These are phyloP conservation scores for Lathronympha strigana DNA, from an alignment of 2,888 invertebrate species.

Conservation along the genomic window DNA sequence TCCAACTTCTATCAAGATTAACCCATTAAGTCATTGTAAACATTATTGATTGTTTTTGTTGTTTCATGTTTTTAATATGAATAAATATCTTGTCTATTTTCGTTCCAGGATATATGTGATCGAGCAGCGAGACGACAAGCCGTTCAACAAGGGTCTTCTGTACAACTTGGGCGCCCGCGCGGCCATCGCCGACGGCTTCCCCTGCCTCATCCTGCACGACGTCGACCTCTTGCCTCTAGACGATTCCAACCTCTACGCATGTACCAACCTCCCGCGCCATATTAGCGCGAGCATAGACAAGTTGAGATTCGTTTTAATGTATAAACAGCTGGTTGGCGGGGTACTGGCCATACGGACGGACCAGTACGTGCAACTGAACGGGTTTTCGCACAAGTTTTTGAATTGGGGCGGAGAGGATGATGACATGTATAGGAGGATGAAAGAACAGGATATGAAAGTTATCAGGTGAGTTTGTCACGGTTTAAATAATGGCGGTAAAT, in stretches of 20 bases:
- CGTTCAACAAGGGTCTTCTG: constrained; percentile 94
- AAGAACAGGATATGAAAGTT: constrained; percentile 54
- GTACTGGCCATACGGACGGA: constrained; percentile 67
- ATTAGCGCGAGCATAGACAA: constrained; percentile 95
- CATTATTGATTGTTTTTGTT: too few species aligned
- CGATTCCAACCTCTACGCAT: constrained; percentile 92
- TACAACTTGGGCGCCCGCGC: constrained; percentile 93
- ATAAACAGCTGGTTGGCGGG: constrained; percentile 66
- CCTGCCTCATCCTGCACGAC: constrained; percentile 95
- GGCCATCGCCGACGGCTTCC: constrained; percentile 88
- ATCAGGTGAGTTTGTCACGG: too few species aligned
- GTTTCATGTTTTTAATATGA: too few species aligned
- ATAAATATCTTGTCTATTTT: too few species aligned
- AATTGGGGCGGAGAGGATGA: constrained; percentile 81
- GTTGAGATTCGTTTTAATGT: constrained; percentile 75
- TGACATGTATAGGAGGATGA: constrained; percentile 64
- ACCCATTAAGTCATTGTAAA: too few species aligned
- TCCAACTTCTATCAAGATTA: too few species aligned
- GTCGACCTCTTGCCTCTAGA: constrained; percentile 94
- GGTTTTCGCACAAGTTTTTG: constrained; percentile 72
- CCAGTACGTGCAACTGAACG: constrained; percentile 65
- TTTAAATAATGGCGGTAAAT: too few species aligned
- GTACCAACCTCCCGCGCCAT: constrained; percentile 91
- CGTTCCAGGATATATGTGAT: constrained; percentile 89
- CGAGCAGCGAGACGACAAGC: constrained; percentile 90